These are phyloP conservation scores for Naja naja DNA, from an alignment of 2,113 vertebrate genomes.

Conservation along the genomic window DNA sequence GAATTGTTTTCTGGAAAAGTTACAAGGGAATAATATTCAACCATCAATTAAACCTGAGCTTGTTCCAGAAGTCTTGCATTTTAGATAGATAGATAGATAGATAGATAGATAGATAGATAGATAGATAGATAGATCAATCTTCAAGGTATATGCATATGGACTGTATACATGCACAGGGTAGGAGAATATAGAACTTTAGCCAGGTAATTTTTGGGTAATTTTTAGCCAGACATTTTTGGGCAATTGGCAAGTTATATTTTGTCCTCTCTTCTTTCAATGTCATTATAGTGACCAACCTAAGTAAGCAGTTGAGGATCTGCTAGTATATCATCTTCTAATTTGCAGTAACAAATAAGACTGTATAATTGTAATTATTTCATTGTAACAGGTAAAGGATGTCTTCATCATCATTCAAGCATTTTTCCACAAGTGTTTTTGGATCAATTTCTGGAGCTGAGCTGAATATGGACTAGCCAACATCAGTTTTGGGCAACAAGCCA, in stretches of 20 bases:
- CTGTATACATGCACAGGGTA: not conserved
- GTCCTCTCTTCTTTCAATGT: not conserved
- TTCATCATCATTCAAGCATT: not conserved
- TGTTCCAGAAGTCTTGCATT: not conserved
- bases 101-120: too few relatives aligned
- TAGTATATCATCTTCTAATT: not conserved
- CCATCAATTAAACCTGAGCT: not conserved
- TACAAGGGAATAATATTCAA: not conserved
- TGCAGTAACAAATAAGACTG: not conserved
- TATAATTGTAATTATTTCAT: not conserved
- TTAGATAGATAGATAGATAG: too few relatives aligned
- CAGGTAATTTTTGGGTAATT: too few relatives aligned
- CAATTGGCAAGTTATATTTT: not conserved
- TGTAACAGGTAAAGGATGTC: not conserved
- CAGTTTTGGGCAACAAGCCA: not conserved
- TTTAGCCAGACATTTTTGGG: not conserved
- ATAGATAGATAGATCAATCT: too few relatives aligned
- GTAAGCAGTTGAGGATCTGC: not conserved
- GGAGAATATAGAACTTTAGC: not conserved
- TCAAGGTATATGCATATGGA: not conserved
- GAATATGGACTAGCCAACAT: not conserved
- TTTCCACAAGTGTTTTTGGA: not conserved
- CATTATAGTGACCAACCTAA: not conserved
- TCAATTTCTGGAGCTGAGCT: not conserved
- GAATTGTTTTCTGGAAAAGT: not conserved